phyloP scores from a whole-genome alignment of 2,888 invertebrate species.

The Cylloceria caligata region DNA sequence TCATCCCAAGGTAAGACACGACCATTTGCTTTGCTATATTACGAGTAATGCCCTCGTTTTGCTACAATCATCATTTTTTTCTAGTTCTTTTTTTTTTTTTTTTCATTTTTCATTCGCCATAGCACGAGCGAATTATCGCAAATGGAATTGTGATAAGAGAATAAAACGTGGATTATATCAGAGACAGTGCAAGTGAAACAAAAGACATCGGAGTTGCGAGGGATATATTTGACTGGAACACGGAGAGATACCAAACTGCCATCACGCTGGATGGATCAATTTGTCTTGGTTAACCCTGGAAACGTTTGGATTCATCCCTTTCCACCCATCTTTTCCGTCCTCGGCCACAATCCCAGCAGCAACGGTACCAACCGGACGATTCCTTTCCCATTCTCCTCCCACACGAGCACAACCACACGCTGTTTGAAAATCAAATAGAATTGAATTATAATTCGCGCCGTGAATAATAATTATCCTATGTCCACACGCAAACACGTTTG shows the following conservation, averaged over 20 bases:
- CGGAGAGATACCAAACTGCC: conserved; percentile 55
- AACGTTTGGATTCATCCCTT: conserved; percentile 58
- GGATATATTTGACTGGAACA: conserved; percentile 30
- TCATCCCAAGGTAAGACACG: conserved; percentile 91
- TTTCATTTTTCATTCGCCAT: neutral
- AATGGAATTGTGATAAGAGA: conserved; percentile 7
- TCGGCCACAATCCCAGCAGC: neutral
- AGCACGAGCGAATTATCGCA: neutral
- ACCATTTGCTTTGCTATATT: neutral
- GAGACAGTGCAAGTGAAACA: conserved; percentile 34
- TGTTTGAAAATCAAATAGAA: conserved; percentile 22
- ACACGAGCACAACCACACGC: neutral
- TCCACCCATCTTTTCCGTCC: neutral
- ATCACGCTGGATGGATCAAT: conserved; percentile 66
- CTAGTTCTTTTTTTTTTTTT: neutral
- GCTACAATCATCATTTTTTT: conserved; percentile 15
- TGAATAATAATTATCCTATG: neutral
- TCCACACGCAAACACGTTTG: neutral
- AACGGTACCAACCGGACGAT: conserved; percentile 33
- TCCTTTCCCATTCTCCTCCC: conserved; percentile 32
- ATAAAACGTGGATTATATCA: conserved; percentile 25
- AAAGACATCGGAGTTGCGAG: conserved; percentile 30
- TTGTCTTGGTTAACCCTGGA: conserved; percentile 71
- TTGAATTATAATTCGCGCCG: neutral
- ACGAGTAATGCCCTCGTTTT: neutral